phyloP scores from a whole-genome alignment of 2,113 vertebrate genomes.

The Camelus bactrianus region DNA sequence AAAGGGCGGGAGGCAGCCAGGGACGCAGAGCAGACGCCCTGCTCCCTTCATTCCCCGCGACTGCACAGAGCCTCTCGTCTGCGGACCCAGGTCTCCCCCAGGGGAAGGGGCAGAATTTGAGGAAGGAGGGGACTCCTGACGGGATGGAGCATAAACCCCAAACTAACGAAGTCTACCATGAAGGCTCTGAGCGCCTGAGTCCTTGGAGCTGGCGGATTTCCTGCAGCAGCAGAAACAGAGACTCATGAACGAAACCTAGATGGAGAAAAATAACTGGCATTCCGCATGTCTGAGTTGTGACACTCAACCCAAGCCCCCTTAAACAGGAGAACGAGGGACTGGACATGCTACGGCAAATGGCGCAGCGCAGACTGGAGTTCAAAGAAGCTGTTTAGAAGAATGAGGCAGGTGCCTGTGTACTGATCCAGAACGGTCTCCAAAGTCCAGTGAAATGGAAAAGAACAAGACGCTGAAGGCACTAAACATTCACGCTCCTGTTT shows the following conservation, averaged over 20 bases:
- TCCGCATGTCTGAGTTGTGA: not conserved
- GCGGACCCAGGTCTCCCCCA: not conserved
- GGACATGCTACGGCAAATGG: not conserved
- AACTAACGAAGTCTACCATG: accelerated
- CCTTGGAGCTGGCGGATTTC: not conserved
- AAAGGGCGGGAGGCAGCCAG: not conserved
- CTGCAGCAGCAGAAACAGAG: not conserved
- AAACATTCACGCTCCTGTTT: not conserved
- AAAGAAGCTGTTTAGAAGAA: not conserved
- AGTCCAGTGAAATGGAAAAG: not conserved
- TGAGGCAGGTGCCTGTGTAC: not conserved
- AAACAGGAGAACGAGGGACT: not conserved
- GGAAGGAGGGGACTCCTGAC: not conserved
- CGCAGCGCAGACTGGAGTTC: not conserved
- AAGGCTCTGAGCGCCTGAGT: not conserved
- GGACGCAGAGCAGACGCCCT: not conserved
- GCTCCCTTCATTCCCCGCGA: not conserved
- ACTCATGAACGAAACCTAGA: not conserved
- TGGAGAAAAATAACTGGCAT: not conserved
- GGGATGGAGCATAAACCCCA: not conserved
- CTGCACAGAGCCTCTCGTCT: not conserved
- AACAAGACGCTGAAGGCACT: not conserved
- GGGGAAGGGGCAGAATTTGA: not conserved
- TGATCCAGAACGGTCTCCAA: not conserved
- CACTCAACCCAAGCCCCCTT: not conserved